Base-by-base conservation (phyloP, 2,888 invertebrate species). In the Crepidodera aurea region DNA sequence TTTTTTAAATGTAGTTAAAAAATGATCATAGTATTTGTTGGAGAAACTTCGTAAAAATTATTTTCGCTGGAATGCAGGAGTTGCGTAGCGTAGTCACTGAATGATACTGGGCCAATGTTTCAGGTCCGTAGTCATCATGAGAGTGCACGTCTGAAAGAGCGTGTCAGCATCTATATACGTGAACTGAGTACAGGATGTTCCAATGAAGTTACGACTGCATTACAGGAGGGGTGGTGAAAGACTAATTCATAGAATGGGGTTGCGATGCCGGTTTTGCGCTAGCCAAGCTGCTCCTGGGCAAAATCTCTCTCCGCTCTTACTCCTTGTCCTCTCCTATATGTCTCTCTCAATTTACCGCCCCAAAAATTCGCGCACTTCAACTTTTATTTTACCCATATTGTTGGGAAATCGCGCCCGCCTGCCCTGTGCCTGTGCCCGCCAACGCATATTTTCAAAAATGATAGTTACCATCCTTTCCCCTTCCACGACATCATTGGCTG, bases 201-300 rank as follows among this genome's bases (percentile, higher is more conserved):
- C 66, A 67, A 66, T 71, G 65, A 64, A 69, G 66, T 77, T 75
- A 72, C 72, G 72, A 68, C 76, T 77, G 75, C 75, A 73, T 77
- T 66, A 73, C 74, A 73, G 69, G 71, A 69, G 71, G 71, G 75
- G 69, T 76, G 74, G 76, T 75, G 77, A 75, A 76, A 77, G 75
- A 79, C 79, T 79, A 75, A 75, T 75, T 73, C 72, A 72, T 71
- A 74, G 68, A 70, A 73, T 73, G 76, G 76, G 77, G 69, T 67
- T 66, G 75, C 75, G 66, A 69, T 69, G 71, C 73, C 73, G 70
- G 77, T 77, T 72, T 72, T 78, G 77, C 78, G 76, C 76, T 73
- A 72, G 74, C 70, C 75, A 73, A 73, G 74, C 75, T 77, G 78
- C 76, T 78, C 79, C 78, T 78, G 78, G 77, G 76, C 76, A 77